Conservation (phyloP, 2,113 vertebrate genomes). For the Caranx melampygus region DNA sequence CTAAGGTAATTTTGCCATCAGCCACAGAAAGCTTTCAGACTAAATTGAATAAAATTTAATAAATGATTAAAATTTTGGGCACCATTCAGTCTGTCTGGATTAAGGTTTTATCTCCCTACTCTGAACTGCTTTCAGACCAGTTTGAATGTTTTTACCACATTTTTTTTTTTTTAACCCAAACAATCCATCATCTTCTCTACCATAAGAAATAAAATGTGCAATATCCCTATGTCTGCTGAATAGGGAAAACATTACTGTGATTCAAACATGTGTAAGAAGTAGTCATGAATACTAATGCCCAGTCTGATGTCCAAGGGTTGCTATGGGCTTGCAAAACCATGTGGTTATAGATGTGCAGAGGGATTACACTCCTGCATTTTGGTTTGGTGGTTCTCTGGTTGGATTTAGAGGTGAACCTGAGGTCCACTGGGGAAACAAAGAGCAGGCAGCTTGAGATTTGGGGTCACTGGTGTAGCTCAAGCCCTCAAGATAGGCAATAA, state of each 20-base stretch:
- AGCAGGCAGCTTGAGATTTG: conserved; percentile 10
- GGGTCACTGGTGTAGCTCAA: conserved; percentile 36
- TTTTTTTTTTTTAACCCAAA: conserved; percentile 36
- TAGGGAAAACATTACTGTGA: conserved; percentile 49
- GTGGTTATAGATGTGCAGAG: conserved; percentile 48
- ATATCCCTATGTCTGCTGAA: conserved; percentile 26
- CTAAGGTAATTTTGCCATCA: conserved; percentile 14
- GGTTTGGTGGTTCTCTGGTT: conserved; percentile 36
- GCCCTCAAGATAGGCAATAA: conserved; percentile 40
- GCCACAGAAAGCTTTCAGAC: conserved; percentile 21
- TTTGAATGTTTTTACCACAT: conserved; percentile 6
- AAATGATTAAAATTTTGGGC: conserved; percentile 38
- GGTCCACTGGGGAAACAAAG: conserved; percentile 52
- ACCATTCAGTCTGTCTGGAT: conserved; percentile 32
- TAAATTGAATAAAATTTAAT: conserved; percentile 46
- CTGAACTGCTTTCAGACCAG: conserved; percentile 1
- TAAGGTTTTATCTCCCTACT: background rate
- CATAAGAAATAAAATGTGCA: conserved; percentile 32
- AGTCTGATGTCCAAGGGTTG: conserved; percentile 59
- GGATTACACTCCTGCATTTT: conserved; percentile 60
- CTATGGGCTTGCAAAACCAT: conserved; percentile 53
- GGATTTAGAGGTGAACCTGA: conserved; percentile 54
- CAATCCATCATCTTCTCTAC: background rate
- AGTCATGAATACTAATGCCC: conserved; percentile 75
- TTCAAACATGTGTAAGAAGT: conserved; percentile 58